These are phyloP conservation scores for Heliothis virescens DNA, from an alignment of 1,140 invertebrate genomes.

Conservation along the genomic window DNA sequence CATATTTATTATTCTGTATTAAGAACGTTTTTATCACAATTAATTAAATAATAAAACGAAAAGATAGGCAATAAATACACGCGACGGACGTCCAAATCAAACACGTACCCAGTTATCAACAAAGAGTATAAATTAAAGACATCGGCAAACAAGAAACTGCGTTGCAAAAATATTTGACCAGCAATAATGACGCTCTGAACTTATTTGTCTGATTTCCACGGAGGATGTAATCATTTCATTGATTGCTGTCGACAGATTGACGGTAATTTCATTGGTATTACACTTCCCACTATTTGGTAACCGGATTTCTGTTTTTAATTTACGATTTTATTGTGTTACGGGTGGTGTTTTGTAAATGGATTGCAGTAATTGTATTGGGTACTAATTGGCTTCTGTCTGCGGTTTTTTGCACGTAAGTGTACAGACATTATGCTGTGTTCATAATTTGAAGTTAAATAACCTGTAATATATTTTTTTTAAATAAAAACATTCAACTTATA, in stretches of 20 bases:
- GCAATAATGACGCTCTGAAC: slow-evolving; percentile 50
- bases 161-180: slow-evolving; percentile 49
- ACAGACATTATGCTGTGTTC: no score
- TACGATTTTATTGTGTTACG: slow-evolving; percentile 24
- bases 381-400: neutral
- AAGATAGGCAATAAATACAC: no score
- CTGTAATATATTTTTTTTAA: no score
- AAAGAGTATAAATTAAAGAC: neutral
- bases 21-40: no score
- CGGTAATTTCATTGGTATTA: slow-evolving; percentile 51
- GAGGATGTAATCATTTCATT: slow-evolving; percentile 53
- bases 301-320: slow-evolving; percentile 25
- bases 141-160: neutral
- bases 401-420: no score
- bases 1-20: no score
- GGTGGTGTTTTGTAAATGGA: neutral
- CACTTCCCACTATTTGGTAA: slow-evolving; percentile 24
- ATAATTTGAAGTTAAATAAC: no score
- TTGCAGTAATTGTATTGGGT: neutral
- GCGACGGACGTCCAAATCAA: no score
- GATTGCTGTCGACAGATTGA: slow-evolving; percentile 53
- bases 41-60: no score
- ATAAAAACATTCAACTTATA: no score
- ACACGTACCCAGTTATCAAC: neutral
- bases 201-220: slow-evolving; percentile 48